These are phyloP conservation scores for Mionectes macconnelli DNA, from an alignment of 2,113 vertebrate species.

Conservation along the genomic window DNA sequence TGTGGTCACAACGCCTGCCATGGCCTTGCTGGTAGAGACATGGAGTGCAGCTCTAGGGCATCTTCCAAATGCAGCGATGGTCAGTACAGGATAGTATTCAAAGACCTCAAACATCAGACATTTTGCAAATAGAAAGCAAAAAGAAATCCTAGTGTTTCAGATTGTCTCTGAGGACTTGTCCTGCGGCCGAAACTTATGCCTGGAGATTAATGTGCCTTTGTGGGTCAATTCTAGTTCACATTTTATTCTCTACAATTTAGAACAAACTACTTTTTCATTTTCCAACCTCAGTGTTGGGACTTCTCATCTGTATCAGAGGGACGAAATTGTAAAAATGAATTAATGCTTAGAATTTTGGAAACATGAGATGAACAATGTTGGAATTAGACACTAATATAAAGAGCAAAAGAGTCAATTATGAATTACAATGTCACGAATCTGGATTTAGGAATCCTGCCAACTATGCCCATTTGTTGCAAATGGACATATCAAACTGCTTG, in stretches of 20 bases:
- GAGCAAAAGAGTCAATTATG: neutral
- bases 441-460: neutral
- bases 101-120: neutral
- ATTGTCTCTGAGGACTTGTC: neutral
- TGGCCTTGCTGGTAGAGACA: neutral
- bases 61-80: neutral
- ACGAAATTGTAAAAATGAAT: neutral
- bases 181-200: neutral
- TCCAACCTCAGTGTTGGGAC: neutral
- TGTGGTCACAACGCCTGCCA: fast-evolving
- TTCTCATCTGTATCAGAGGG: neutral
- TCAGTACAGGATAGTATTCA: fast-evolving
- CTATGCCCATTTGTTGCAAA: neutral
- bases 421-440: neutral
- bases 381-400: neutral
- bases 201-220: neutral
- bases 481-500: neutral
- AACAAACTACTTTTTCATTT: neutral
- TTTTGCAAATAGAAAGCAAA: neutral
- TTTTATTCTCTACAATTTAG: neutral
- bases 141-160: neutral
- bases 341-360: neutral
- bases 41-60: fast-evolving
- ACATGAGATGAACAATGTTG: neutral
- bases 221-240: neutral